A percentile compares a stretch with the other conserved stretches of the same genome.
These are phyloP conservation scores for Mobula hypostoma DNA, from an alignment of 2,113 vertebrate species.

Conservation along the genomic window DNA sequence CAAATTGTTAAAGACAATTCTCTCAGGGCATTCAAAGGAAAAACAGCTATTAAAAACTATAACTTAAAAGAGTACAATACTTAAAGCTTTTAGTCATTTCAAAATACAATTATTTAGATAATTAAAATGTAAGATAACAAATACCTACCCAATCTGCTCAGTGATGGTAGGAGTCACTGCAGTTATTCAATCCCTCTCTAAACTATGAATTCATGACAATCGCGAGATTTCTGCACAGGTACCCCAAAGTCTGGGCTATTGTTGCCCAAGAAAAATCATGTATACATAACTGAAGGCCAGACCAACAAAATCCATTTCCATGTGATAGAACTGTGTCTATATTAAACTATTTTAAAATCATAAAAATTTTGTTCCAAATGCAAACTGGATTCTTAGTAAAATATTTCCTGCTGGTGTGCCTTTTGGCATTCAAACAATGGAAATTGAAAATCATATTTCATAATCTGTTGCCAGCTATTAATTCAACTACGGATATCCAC, in stretches of 20 bases:
- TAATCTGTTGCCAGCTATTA: background rate
- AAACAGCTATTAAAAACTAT: too few relatives aligned
- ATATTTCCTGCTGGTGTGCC: background rate
- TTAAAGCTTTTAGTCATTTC: too few relatives aligned
- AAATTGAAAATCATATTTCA: background rate
- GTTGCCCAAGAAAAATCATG: background rate
- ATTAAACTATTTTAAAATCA: background rate
- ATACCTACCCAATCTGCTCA: too few relatives aligned
- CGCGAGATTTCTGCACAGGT: too few relatives aligned
- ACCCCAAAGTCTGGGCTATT: background rate
- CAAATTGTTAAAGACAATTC: too few relatives aligned
- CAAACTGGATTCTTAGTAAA: background rate
- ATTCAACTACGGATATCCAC: background rate
- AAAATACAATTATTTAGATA: too few relatives aligned
- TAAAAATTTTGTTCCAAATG: background rate
- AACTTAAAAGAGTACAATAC: too few relatives aligned
- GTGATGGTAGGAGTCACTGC: too few relatives aligned
- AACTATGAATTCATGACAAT: too few relatives aligned
- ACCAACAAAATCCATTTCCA: background rate
- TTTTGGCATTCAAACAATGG: background rate
- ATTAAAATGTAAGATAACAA: too few relatives aligned
- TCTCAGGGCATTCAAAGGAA: too few relatives aligned
- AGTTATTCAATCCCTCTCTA: too few relatives aligned
- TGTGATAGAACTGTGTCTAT: background rate
- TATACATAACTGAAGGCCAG: background rate